These are phyloP conservation scores for Iphiclides podalirius DNA, from an alignment of 2,888 invertebrate genomes.

Conservation along the genomic window DNA sequence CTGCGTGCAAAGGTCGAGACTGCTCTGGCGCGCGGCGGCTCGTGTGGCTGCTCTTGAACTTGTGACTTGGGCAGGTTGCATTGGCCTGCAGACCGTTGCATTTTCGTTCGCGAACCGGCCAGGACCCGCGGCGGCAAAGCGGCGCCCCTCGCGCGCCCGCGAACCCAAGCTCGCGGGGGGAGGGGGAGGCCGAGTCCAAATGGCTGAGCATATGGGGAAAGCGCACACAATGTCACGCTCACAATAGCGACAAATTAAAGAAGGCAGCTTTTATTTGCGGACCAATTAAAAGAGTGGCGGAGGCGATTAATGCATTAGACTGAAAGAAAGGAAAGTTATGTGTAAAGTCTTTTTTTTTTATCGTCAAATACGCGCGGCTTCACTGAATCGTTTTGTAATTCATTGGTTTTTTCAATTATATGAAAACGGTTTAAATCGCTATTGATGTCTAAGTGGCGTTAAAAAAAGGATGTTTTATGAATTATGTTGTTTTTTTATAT, in stretches of 20 bases:
- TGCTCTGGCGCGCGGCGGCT: constrained; percentile 49
- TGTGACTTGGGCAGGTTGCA: constrained; percentile 58
- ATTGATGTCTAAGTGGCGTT: no score
- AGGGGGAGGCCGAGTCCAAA: constrained; percentile 14
- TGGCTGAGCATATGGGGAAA: constrained; percentile 25
- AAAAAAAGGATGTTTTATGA: no score
- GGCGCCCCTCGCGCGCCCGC: constrained; percentile 26
- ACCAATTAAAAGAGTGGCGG: constrained; percentile 29
- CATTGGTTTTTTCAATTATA: not conserved
- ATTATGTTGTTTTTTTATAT: no score
- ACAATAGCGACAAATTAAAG: constrained; percentile 26
- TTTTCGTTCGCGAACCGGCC: constrained; percentile 37
- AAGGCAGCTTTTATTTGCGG: constrained; percentile 30
- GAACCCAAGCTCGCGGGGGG: no score
- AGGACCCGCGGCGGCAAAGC: constrained; percentile 5
- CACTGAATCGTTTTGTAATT: not conserved
- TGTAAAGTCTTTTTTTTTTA: not conserved
- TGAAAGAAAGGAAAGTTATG: constrained; percentile 20
- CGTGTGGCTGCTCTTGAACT: constrained; percentile 64
- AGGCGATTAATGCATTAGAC: constrained; percentile 29
- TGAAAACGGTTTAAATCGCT: no score
- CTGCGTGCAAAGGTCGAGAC: constrained; percentile 53
- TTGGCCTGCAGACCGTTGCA: constrained; percentile 59
- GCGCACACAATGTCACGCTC: constrained; percentile 28
- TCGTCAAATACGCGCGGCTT: not conserved